Base-by-base conservation (phyloP, 2,888 invertebrate species). In the Rhyacophila evoluta region DNA sequence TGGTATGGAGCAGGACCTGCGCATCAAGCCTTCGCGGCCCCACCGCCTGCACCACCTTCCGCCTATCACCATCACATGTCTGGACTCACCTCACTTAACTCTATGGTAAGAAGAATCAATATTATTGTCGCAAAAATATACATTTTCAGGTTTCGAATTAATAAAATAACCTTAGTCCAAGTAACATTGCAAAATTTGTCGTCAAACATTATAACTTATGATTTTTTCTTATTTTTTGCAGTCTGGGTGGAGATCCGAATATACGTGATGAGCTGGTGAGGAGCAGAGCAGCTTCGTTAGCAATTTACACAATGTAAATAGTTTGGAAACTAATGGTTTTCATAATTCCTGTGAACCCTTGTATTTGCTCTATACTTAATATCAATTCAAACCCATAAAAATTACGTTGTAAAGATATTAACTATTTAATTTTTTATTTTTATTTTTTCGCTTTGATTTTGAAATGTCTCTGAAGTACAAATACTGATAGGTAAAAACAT, bases 221-320 rank as follows among this genome's bases (percentile, higher is more conserved):
- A 29, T 84, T 84, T 86, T 84, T 85, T 85, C 87, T 89, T 33
- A 28, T 25, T 74, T 4, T 74, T 93, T 93, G 80, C 93, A 96
- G 96, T 94, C 94, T 88, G 94, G 96, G 86, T 96, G 96, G 96
- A 93, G 96, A 90, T 94, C 95, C 86, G 96, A 96, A 89, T 96
- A 96, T 89, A 95, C 96, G 95, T 96, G 96, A 96, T 95, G 94
- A 92, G 91, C 88, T 87, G 85, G 86, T 85, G 79, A 85, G 87
- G 83, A 85, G 36, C 74, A 69, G 4, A 72, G 37, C 19, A 67
- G 39, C 74, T 78, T 41, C 55, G 78, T 74, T 73, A 74, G 73
- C 74, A 74, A 69, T 74, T n/a, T 72, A 41, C 75, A 75, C 84
- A 83, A 74, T 81, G 79, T 81, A 78, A 78, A 81, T 75, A 79